Evolutionary conservation across 2,113 vertebrate genomes (phyloP).

Genomic region (Prietella phreatophila): DNA sequence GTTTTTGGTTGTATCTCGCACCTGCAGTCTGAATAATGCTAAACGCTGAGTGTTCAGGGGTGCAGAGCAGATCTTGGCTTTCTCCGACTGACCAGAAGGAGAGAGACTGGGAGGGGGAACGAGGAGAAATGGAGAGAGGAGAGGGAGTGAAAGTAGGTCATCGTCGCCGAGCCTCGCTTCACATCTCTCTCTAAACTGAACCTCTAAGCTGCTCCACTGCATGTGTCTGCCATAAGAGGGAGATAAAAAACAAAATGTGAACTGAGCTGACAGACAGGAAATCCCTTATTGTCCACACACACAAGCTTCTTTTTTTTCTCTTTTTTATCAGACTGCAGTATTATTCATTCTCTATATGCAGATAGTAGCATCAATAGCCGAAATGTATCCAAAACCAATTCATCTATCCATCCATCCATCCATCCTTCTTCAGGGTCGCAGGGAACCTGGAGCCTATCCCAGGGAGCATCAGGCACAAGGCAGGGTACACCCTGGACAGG

Average conservation of each 20-base stretch:
- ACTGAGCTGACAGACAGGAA: conserved; percentile 38
- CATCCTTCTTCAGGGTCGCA: too few relatives aligned
- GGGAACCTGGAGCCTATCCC: too few relatives aligned
- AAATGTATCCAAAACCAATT: background rate
- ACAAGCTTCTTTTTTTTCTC: background rate
- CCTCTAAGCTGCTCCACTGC: conserved; percentile 51
- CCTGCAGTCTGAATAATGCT: conserved; percentile 60
- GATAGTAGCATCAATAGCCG: background rate
- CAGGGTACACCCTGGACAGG: too few relatives aligned
- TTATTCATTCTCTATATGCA: background rate
- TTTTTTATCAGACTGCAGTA: background rate
- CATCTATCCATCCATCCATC: too few relatives aligned
- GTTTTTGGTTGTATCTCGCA: conserved; percentile 50
- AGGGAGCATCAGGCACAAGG: too few relatives aligned
- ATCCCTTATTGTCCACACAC: background rate
- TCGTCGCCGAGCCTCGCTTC: conserved; percentile 60
- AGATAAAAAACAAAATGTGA: conserved; percentile 46
- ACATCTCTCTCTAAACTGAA: conserved; percentile 43
- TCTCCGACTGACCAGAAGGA: conserved; percentile 52
- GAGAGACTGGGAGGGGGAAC: background rate
- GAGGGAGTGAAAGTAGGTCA: conserved; percentile 73
- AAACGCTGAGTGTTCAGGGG: conserved; percentile 54
- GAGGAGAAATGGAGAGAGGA: background rate
- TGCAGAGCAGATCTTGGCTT: conserved; percentile 26
- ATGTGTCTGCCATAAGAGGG: conserved; percentile 55